Conservation (phyloP, 2,113 vertebrate genomes). For the Corythornis cristatus region DNA sequence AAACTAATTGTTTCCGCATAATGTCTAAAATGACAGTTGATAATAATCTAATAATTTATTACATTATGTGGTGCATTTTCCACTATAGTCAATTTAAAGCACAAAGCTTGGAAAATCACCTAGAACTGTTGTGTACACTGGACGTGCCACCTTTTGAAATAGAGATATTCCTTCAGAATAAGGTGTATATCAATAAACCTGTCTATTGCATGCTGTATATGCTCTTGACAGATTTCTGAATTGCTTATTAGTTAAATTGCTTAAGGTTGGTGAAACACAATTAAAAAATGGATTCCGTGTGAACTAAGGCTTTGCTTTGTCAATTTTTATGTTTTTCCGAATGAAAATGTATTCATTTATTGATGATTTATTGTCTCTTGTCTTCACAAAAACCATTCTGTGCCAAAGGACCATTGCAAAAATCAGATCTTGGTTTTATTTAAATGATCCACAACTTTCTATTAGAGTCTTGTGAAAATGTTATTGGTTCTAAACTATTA, state of each 20-base stretch:
- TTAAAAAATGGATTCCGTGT: slow-evolving; percentile 34
- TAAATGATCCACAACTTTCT: background rate
- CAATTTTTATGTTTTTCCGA: slow-evolving; percentile 30
- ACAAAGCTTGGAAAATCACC: background rate
- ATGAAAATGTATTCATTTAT: slow-evolving; percentile 45
- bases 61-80: fast-evolving
- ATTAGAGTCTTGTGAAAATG: background rate
- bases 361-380: slow-evolving; percentile 35
- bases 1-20: background rate
- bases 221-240: slow-evolving; percentile 23
- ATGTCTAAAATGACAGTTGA: background rate
- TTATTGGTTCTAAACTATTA: background rate
- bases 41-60: background rate
- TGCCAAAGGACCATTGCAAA: background rate
- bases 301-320: slow-evolving; percentile 42
- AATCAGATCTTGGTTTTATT: background rate
- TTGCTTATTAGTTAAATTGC: slow-evolving; percentile 39
- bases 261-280: slow-evolving; percentile 47
- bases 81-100: background rate
- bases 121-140: background rate
- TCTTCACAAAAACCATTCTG: background rate
- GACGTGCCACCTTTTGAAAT: background rate
- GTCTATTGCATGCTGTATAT: background rate
- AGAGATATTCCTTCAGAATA: background rate
- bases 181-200: background rate